A percentile compares a stretch with the other conserved stretches of the same genome.
phyloP scores from a whole-genome alignment of 2,113 vertebrate genomes.

The Erythrocercus mccallii region DNA sequence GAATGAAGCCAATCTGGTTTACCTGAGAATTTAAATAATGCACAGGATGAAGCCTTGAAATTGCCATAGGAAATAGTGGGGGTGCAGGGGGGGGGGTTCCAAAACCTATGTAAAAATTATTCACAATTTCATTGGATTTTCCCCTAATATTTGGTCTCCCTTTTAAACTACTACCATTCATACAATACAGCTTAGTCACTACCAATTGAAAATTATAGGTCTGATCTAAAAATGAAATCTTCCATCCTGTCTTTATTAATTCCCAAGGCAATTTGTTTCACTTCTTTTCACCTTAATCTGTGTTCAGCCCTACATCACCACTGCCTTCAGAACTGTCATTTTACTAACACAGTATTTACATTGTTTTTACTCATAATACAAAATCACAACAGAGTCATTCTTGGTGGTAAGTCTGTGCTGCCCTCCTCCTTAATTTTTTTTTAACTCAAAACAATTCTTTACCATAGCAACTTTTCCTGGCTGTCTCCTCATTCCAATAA shows the following conservation, averaged over 20 bases:
- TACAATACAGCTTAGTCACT: background rate
- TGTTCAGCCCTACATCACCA: background rate
- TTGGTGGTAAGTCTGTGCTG: slow-evolving; percentile 15
- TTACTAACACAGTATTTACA: background rate
- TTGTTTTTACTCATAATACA: background rate
- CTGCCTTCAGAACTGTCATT: background rate
- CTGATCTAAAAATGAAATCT: background rate
- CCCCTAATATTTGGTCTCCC: background rate
- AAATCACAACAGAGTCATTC: background rate
- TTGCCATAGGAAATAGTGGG: background rate
- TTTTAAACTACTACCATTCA: background rate
- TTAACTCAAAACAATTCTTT: slow-evolving; percentile 2
- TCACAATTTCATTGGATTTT: background rate
- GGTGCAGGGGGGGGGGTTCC: no score
- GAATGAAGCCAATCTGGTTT: background rate
- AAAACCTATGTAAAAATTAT: background rate
- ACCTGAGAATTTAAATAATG: background rate
- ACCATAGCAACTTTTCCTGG: slow-evolving; percentile 43
- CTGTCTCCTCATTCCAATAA: background rate
- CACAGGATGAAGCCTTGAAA: background rate
- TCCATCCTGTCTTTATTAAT: background rate
- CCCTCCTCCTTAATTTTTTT: background rate
- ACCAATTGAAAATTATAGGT: background rate
- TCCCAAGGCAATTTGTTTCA: background rate
- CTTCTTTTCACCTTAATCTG: background rate